These are phyloP conservation scores for Coregonus sp. DNA, from an alignment of 2,797 vertebrate genomes.

Conservation along the genomic window DNA sequence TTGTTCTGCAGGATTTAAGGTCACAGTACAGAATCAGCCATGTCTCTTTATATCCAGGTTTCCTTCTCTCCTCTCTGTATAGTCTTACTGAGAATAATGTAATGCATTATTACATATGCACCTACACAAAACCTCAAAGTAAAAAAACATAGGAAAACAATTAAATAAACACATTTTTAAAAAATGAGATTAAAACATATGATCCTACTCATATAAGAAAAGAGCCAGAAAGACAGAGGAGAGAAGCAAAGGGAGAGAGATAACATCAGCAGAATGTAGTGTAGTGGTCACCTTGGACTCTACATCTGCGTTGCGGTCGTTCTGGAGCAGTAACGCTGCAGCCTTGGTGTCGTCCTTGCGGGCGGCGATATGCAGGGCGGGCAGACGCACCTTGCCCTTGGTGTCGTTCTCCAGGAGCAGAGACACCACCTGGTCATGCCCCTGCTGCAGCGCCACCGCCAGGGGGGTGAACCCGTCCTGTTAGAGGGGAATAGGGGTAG, in stretches of 20 bases:
- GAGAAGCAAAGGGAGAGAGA: too few species aligned
- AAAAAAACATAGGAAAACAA: not conserved
- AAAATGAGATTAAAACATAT: not conserved
- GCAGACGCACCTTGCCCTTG: constrained; percentile 96
- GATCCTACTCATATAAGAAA: constrained; percentile 32
- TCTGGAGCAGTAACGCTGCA: constrained; percentile 93
- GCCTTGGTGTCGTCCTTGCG: constrained; percentile 98
- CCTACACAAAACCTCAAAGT: not conserved
- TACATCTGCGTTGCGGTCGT: constrained; percentile 95
- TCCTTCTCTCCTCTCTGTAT: not conserved
- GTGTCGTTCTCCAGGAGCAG: constrained; percentile 97
- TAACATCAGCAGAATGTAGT: not conserved
- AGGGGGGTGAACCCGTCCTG: constrained; percentile 97
- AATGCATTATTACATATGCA: not conserved
- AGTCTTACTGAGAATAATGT: not conserved
- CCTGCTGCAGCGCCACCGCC: constrained; percentile 97
- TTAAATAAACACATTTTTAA: constrained; percentile 15
- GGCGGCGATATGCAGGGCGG: constrained; percentile 95
- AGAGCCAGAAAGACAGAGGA: constrained; percentile 17
- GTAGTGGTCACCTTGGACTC: constrained; percentile 90
- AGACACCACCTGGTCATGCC: constrained; percentile 97
- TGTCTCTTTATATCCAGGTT: not conserved
- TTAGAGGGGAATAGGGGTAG: constrained; percentile 27
- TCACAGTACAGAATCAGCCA: not conserved
- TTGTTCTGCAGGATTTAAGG: not conserved